Percentiles rank a stretch among this genome's conserved stretches.
Evolutionary conservation across 2,888 invertebrate species (phyloP).

Genomic region (Epiblema foenella): DNA sequence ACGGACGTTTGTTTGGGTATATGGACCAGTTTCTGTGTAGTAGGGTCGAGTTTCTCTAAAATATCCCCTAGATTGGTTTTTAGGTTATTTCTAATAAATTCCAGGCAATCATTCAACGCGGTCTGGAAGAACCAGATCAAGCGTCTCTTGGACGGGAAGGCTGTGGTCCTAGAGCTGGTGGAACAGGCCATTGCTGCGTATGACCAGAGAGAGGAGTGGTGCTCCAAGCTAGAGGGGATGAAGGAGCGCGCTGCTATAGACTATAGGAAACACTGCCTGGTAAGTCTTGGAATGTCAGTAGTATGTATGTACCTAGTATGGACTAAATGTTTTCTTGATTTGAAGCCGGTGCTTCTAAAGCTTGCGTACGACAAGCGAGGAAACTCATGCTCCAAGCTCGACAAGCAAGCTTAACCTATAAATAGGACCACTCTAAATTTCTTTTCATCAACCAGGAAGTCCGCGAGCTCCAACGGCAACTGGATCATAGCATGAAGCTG

Average conservation of each 20-base stretch:
- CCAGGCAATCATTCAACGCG: conserved; percentile 91
- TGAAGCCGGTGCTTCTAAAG: conserved; percentile 55
- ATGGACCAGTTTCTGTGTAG: too few relatives aligned
- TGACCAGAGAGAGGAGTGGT: conserved; percentile 93
- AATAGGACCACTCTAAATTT: background rate
- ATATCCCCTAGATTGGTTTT: background rate
- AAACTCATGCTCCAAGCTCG: conserved; percentile 91
- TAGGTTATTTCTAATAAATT: conserved; percentile 9
- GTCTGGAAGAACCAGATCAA: conserved; percentile 91
- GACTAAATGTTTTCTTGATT: conserved; percentile 86
- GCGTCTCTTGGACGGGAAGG: conserved; percentile 91
- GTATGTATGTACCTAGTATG: conserved; percentile 60
- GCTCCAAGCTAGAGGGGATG: conserved; percentile 91
- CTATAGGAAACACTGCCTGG: conserved; percentile 79
- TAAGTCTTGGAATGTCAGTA: conserved; percentile 46
- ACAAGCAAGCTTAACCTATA: conserved; percentile 69
- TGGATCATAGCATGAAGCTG: conserved; percentile 93
- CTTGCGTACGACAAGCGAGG: conserved; percentile 91
- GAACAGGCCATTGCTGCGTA: conserved; percentile 95
- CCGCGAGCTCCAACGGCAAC: conserved; percentile 92
- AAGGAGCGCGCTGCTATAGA: conserved; percentile 87
- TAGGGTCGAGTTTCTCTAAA: background rate
- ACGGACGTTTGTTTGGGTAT: too few relatives aligned
- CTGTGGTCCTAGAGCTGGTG: conserved; percentile 92
- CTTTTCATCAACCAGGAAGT: conserved; percentile 86